A percentile compares a stretch with the other conserved stretches of the same genome.
phyloP scores from a whole-genome alignment of 2,797 vertebrate species.

The Myripristis jacobus region DNA sequence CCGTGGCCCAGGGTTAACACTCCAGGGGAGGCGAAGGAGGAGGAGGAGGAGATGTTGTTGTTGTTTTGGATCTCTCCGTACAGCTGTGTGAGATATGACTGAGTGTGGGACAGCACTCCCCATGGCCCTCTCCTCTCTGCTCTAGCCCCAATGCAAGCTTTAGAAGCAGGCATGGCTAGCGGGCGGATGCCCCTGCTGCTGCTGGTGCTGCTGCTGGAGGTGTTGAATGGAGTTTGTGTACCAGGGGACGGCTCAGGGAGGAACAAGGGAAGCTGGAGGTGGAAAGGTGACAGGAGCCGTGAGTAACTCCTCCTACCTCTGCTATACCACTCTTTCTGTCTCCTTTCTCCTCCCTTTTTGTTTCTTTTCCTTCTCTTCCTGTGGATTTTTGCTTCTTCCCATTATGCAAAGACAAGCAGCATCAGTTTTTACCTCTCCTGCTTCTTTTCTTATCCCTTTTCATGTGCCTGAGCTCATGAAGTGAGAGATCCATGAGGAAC shows the following conservation, averaged over 20 bases:
- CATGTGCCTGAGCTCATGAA: neutral
- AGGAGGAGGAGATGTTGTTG: conserved; percentile 44
- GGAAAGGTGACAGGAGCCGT: conserved; percentile 96
- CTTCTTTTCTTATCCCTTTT: conserved; percentile 26
- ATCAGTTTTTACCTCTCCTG: neutral
- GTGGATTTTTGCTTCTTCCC: neutral
- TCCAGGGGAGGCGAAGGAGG: conserved; percentile 38
- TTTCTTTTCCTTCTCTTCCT: conserved; percentile 30
- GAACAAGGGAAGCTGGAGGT: conserved; percentile 91
- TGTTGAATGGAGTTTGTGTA: conserved; percentile 79
- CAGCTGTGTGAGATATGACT: conserved; percentile 69
- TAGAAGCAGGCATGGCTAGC: conserved; percentile 84
- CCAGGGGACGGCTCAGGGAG: conserved; percentile 82
- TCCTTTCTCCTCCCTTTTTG: neutral
- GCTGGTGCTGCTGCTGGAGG: conserved; percentile 82
- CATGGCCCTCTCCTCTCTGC: conserved; percentile 48
- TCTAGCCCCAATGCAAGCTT: conserved; percentile 51
- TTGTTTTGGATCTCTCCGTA: conserved; percentile 59
- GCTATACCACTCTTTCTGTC: neutral
- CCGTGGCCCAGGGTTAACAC: conserved; percentile 52
- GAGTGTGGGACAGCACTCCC: conserved; percentile 39
- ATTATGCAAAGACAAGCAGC: neutral
- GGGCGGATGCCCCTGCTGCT: conserved; percentile 83
- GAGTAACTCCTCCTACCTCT: conserved; percentile 80
- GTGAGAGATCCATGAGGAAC: conserved; percentile 36